Evolutionary conservation across 1,140 invertebrate species (phyloP), one percentile per base, ranked within the genome.

Genomic region (Zaprionus tsacasi): DNA sequence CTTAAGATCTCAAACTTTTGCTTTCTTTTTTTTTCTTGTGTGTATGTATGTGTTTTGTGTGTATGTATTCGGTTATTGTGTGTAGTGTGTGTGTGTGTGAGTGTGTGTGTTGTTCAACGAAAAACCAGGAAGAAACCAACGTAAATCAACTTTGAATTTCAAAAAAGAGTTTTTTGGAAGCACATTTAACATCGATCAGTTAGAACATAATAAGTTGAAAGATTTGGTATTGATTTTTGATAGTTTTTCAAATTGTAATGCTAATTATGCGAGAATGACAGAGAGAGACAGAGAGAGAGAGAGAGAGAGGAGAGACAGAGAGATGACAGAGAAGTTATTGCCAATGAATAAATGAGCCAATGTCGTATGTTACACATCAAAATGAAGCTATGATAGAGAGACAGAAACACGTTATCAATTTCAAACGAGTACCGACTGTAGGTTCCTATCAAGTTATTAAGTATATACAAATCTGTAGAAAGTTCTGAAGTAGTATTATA

Each of bases 181-280:
- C 82, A 87, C 82, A 87, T 74, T 88, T 71, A 87, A 87, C 82
- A 87, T 87, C 82, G 74, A 87, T 88, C 77, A 83, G 65, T 67
- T 78, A 68, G 64, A 87, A 87, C 83, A 71, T 43, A 87, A 87
- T 36, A 81, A 57, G 64, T 38, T 40, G 50, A 75, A 70, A 15
- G 58, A 50, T 43, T 70, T 54, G 48, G 27, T 36, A 43, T 15
- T 45, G 12, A 27, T 58, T 74, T 74, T 74, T 33, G 52, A 74
- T 15, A 54, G 65, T n/a, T 63, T 52, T 70, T 50, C 21, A 48
- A 40, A 30, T 35, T 35, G 57, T 75, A 78, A 75, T 68, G 45
- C 74, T 86, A 78, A 70, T 68, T 73, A 83, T 73, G 75, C 69
- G 69, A 78, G 69, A 78, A 80, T 80, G 73, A 54, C 57, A 45